Evolutionary conservation across 37 sponge, comb jelly and placozoan genomes (phyloP).

Genomic region (Crambe crambe): DNA sequence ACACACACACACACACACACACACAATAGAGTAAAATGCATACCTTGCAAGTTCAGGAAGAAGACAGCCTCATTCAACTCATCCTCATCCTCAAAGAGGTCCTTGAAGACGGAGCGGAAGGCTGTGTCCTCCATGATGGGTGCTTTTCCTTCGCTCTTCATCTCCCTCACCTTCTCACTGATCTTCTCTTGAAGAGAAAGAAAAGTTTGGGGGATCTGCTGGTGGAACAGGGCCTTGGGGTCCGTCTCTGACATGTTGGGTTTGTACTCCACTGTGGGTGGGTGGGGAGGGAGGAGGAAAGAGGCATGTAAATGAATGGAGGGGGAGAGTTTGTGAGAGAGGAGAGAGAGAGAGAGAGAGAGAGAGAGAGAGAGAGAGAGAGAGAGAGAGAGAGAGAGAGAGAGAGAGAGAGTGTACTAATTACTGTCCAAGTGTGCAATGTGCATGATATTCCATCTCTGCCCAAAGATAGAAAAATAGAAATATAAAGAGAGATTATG

Average conservation of each 20-base stretch:
- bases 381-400: neutral
- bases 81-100: conserved; percentile 66
- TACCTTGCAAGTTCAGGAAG: conserved; percentile 78
- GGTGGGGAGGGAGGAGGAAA: neutral
- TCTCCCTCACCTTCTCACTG: conserved; percentile 19
- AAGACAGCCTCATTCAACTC: conserved; percentile 79
- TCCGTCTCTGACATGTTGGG: conserved; percentile 28
- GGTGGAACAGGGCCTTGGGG: conserved; percentile 64
- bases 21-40: too few relatives aligned
- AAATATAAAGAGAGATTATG: neutral
- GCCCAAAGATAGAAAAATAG: conserved; percentile 27
- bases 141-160: conserved; percentile 10
- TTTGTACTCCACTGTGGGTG: conserved; percentile 58
- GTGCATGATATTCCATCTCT: conserved; percentile 22
- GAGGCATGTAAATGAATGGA: neutral
- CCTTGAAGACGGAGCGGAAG: conserved; percentile 23
- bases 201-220: conserved; percentile 65
- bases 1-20: neutral
- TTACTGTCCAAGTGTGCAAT: neutral
- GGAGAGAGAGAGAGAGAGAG: conserved; percentile 3
- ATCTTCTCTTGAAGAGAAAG: conserved; percentile 56
- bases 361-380: neutral
- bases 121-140: conserved; percentile 51
- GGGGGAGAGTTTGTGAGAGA: neutral
- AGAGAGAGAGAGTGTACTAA: neutral